Percentiles rank a stretch among this genome's conserved stretches.
These are phyloP conservation scores for Odontocolon sp. DNA, from an alignment of 2,888 invertebrate species.

Conservation along the genomic window DNA sequence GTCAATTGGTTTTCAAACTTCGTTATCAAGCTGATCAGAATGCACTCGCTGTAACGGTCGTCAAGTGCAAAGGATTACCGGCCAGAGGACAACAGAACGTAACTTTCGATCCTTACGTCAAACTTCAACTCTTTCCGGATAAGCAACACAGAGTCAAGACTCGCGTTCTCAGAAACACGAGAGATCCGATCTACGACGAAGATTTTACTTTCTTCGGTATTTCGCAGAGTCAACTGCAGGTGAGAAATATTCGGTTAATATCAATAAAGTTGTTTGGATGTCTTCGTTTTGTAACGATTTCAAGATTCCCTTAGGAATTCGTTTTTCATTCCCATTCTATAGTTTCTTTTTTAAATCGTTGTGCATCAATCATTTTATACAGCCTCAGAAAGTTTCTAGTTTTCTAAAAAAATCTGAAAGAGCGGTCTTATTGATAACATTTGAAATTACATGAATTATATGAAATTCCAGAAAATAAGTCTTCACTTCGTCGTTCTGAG, in stretches of 20 bases:
- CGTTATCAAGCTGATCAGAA: slow-evolving; percentile 95
- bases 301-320: too few species aligned
- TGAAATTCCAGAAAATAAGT: slow-evolving; percentile 87
- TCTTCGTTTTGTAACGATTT: too few species aligned
- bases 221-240: slow-evolving; percentile 90
- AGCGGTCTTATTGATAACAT: too few species aligned
- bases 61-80: slow-evolving; percentile 94
- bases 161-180: slow-evolving; percentile 96
- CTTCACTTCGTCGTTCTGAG: slow-evolving; percentile 96
- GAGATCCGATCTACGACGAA: slow-evolving; percentile 98
- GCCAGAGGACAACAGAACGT: slow-evolving; percentile 91
- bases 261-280: too few species aligned
- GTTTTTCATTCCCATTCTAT: too few species aligned
- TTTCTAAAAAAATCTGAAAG: too few species aligned
- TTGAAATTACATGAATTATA: not conserved
- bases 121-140: slow-evolving; percentile 97
- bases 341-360: too few species aligned
- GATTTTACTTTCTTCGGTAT: slow-evolving; percentile 99
- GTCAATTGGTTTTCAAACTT: slow-evolving; percentile 94
- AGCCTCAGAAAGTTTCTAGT: too few species aligned
- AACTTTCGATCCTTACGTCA: slow-evolving; percentile 98
- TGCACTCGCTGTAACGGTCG: slow-evolving; percentile 95
- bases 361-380: too few species aligned
- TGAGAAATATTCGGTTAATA: slow-evolving; percentile 68
- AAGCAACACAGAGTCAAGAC: slow-evolving; percentile 99